These are phyloP conservation scores for Enteromius fasciolatus DNA, from an alignment of 2,797 vertebrate species.

Conservation along the genomic window DNA sequence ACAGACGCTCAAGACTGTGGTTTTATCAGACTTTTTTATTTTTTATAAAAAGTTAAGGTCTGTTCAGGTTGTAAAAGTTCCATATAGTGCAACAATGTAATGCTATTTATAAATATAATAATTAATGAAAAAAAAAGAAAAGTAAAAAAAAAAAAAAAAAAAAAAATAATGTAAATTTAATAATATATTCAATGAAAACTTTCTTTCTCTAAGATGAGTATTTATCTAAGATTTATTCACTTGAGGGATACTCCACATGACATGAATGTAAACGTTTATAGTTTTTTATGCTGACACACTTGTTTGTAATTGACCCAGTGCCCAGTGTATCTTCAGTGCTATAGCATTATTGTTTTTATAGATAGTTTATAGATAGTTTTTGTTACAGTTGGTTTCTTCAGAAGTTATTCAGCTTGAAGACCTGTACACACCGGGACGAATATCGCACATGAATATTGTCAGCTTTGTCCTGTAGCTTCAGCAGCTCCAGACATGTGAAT, in stretches of 20 bases:
- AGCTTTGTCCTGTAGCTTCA: no score
- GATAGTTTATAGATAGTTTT: not conserved
- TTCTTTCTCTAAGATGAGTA: not conserved
- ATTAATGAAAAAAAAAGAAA: not conserved
- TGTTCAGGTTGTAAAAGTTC: not conserved
- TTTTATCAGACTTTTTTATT: not conserved
- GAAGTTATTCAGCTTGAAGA: not conserved
- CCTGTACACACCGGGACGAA: no score
- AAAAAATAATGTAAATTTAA: not conserved
- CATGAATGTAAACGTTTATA: not conserved
- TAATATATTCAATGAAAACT: not conserved
- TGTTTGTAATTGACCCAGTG: not conserved
- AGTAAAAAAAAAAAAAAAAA: no score
- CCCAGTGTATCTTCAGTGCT: not conserved
- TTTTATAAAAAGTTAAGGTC: not conserved
- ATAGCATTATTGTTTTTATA: not conserved
- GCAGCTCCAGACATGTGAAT: no score
- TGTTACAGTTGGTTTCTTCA: not conserved
- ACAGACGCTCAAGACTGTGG: not conserved
- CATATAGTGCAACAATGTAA: not conserved
- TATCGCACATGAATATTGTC: no score
- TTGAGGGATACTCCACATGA: not conserved
- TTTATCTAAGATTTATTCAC: not conserved
- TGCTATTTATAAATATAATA: not conserved
- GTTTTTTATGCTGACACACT: not conserved